phyloP scores from a whole-genome alignment of 2,888 invertebrate species.

The Mythimna loreyi region DNA sequence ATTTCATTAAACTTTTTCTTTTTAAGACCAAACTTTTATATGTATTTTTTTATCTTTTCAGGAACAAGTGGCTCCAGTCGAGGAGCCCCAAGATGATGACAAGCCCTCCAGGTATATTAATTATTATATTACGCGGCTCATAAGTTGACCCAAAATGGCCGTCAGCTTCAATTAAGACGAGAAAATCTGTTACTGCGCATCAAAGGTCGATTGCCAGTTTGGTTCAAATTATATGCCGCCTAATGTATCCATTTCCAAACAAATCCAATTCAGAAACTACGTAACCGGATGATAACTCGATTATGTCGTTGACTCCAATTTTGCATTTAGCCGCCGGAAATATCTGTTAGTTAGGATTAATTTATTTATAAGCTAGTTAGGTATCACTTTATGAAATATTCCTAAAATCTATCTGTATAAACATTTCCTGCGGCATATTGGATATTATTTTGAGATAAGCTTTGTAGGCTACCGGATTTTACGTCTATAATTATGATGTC shows the following conservation, averaged over 20 bases:
- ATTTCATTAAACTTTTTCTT: neutral
- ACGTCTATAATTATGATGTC: too few species aligned
- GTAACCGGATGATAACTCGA: slow-evolving; percentile 18
- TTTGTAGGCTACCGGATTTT: neutral
- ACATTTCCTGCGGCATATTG: slow-evolving; percentile 8
- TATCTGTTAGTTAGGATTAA: slow-evolving; percentile 27
- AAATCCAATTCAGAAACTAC: slow-evolving; percentile 8
- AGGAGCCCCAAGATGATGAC: slow-evolving; percentile 84
- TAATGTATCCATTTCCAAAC: slow-evolving; percentile 8
- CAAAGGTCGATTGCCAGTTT: too few species aligned
- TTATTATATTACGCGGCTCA: neutral
- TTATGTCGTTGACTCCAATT: slow-evolving; percentile 26
- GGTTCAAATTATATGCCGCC: too few species aligned
- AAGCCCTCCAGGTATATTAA: slow-evolving; percentile 74
- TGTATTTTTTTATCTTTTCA: slow-evolving; percentile 68
- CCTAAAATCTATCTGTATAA: too few species aligned
- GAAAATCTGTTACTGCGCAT: too few species aligned
- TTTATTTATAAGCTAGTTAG: slow-evolving; percentile 28
- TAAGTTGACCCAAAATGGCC: too few species aligned
- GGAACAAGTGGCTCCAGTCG: slow-evolving; percentile 86
- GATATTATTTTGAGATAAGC: slow-evolving; percentile 5
- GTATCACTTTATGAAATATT: slow-evolving; percentile 38
- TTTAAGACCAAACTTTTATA: neutral
- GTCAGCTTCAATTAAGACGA: too few species aligned
- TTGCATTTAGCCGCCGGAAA: slow-evolving; percentile 26